Conservation (phyloP, 64 coral and sea anemone species). For the Cladopsammia gracilis region DNA sequence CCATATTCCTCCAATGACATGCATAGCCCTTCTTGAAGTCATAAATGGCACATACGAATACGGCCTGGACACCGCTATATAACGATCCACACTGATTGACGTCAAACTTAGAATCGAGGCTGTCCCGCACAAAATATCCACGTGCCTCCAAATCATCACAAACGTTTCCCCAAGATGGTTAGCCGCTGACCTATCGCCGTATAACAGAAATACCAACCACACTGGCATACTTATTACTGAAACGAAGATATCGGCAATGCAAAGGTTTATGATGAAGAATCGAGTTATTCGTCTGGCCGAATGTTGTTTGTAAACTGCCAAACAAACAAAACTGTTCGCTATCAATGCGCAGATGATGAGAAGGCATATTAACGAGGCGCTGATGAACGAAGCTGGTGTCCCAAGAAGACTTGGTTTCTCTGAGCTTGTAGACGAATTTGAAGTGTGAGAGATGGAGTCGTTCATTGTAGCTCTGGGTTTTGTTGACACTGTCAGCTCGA, state of each 20-base stretch:
- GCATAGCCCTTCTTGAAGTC: constrained; percentile 55
- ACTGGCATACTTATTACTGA: constrained; percentile 84
- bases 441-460: background rate
- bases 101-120: constrained; percentile 83
- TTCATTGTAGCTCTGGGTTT: background rate
- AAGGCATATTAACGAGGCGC: constrained; percentile 42
- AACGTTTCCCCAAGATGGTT: constrained; percentile 9
- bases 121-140: constrained; percentile 82
- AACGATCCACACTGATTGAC: constrained; percentile 83
- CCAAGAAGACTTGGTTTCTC: background rate
- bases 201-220: constrained; percentile 67
- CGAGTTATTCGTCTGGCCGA: constrained; percentile 64
- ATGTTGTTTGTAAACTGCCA: constrained; percentile 36
- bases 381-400: constrained; percentile 24
- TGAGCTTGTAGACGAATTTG: background rate
- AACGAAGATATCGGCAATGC: constrained; percentile 72
- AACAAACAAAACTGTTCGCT: constrained; percentile 77
- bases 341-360: constrained; percentile 61
- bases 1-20: constrained; percentile 73
- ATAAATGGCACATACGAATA: constrained; percentile 63
- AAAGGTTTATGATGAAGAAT: constrained; percentile 86
- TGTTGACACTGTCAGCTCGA: background rate
- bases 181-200: background rate
- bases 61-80: constrained; percentile 77
- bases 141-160: constrained; percentile 58